Conservation (phyloP, 2,797 vertebrate genomes). For the Enteromius unitaeniatus region DNA sequence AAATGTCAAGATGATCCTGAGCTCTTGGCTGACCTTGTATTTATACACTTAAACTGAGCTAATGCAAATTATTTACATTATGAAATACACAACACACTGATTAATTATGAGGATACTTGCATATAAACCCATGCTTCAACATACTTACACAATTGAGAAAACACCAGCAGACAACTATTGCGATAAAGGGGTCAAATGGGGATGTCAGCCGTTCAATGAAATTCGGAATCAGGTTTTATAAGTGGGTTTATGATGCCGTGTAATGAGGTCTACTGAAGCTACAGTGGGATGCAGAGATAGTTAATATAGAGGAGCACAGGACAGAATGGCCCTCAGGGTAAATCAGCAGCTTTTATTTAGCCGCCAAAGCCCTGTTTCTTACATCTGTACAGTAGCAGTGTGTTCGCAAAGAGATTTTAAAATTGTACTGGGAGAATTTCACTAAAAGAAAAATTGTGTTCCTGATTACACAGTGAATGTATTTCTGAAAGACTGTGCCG, state of each 20-base stretch:
- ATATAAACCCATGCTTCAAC: background rate
- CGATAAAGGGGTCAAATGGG: conserved; percentile 12
- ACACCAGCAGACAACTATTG: conserved; percentile 22
- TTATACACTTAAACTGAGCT: conserved; percentile 35
- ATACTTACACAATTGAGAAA: background rate
- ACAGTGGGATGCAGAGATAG: background rate
- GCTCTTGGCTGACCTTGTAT: conserved; percentile 27
- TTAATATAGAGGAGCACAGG: conserved; percentile 2
- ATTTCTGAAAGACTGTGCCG: background rate
- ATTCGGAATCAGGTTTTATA: conserved; percentile 14
- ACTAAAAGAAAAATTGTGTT: background rate
- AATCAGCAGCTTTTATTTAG: conserved; percentile 31
- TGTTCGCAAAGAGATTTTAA: background rate
- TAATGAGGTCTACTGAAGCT: background rate
- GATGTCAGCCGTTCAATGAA: conserved; percentile 6
- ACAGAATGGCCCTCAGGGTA: conserved; percentile 26
- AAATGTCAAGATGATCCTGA: conserved; percentile 19
- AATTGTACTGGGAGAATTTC: background rate
- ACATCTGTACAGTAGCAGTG: background rate
- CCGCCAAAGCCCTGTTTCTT: conserved; percentile 7
- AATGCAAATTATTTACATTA: conserved; percentile 21
- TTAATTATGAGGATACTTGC: conserved; percentile 7
- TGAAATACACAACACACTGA: conserved; percentile 29
- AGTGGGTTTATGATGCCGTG: background rate
- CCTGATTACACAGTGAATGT: background rate